Base-by-base conservation (phyloP, 1,140 invertebrate species). In the Mizuhopecten yessoensis region DNA sequence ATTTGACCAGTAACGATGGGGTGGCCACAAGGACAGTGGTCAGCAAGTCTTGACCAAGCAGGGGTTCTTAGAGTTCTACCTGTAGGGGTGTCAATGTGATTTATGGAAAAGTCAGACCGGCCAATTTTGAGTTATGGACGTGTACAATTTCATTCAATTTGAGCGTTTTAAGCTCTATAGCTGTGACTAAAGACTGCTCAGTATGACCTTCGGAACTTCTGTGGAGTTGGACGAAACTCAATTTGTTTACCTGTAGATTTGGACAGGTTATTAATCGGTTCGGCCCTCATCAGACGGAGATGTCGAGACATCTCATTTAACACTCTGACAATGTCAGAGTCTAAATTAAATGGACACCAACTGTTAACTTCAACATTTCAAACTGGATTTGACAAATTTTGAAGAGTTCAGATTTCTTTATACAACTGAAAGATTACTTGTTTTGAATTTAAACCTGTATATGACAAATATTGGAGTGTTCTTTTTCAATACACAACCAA, bases 31-130 rank as follows among this genome's bases (percentile, higher is more conserved):
- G n/a, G 57, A 75, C 23, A 75, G 57, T 75, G 57, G 57, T 75
- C 57, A 75, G 17, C 23, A 29, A n/a, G n/a, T 75, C n/a, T 75
- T 75, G 57, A 75, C 57, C 57, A 75, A 29, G 29, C 57, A 75
- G 3, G 57, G 5, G 23, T 29, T 75, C 57, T 75, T 75, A 75
- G 23, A 75, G 9, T 7, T 75, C 23, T 75, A 29, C 57, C 17
- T 75, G 57, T 75, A n/a, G 3, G 0, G 23, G n/a, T 75, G 57
- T 75, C 57, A 75, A 75, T 5, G n/a, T 75, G 57, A 75, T 75
- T 75, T 75, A 75, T 75, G 57, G 29, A 75, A 75, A 75, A 75
- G 57, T 75, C 57, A n/a, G 23, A 75, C 57, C 29, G 57, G 57
- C 29, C 57, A 75, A 29, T 29, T 75, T 75, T 75, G 57, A 75